Conservation (phyloP, 2,888 invertebrate genomes). For the Eilema sororculum region DNA sequence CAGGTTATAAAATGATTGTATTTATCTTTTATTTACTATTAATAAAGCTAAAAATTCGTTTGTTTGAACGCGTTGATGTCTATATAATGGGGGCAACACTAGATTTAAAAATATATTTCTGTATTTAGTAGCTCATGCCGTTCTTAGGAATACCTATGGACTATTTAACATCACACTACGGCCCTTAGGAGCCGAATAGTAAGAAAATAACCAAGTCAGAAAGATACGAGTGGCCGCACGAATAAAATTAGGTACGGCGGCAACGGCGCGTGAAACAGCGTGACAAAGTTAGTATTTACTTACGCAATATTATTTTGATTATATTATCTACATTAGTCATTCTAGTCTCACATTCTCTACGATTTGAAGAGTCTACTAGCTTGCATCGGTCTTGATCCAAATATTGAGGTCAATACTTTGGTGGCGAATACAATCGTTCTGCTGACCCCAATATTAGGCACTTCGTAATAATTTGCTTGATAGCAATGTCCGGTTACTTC, state of each 20-base stretch:
- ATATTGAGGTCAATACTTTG: not conserved
- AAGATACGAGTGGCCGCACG: not conserved
- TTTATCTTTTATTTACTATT: not conserved
- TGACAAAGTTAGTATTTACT: not conserved
- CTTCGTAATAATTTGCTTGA: not conserved
- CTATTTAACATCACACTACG: not conserved
- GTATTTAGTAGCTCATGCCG: not conserved
- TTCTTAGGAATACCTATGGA: not conserved
- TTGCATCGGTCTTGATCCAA: not conserved
- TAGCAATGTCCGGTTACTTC: not conserved
- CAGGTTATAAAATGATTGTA: no score
- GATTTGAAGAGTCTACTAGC: not conserved
- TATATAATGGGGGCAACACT: not conserved
- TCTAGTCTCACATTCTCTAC: not conserved
- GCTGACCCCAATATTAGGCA: not conserved
- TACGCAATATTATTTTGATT: not conserved
- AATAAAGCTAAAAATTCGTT: not conserved
- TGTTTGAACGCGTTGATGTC: not conserved
- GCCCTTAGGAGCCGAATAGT: not conserved
- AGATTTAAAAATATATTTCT: not conserved
- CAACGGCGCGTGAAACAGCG: not conserved
- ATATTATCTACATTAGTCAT: not conserved
- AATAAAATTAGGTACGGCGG: not conserved
- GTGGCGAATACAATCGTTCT: slow-evolving; percentile 2
- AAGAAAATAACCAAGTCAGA: not conserved